These are phyloP conservation scores for Gryon sp. DNA, from an alignment of 1,140 invertebrate species.

Conservation along the genomic window DNA sequence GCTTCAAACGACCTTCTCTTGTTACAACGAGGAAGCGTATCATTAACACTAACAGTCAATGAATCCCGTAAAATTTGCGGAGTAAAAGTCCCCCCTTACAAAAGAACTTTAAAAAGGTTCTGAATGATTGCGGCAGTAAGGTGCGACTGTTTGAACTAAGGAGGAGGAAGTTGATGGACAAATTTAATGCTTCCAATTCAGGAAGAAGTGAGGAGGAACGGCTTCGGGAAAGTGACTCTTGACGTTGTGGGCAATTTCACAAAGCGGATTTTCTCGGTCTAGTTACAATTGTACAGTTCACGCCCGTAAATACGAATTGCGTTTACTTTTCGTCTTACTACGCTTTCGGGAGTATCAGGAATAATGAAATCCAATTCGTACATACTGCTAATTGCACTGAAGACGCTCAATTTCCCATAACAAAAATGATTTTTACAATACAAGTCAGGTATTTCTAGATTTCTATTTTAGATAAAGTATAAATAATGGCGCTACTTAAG, in stretches of 20 bases:
- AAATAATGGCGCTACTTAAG: too few relatives aligned
- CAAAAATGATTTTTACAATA: too few relatives aligned
- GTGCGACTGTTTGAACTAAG: background rate
- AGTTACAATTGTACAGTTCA: conserved; percentile 50
- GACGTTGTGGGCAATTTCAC: conserved; percentile 60
- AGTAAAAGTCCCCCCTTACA: too few relatives aligned
- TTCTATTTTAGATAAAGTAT: too few relatives aligned
- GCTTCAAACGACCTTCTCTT: conserved; percentile 32
- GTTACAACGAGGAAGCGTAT: conserved; percentile 34
- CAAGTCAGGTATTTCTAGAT: too few relatives aligned
- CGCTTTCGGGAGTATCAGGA: conserved; percentile 35
- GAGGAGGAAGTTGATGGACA: background rate
- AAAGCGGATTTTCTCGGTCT: conserved; percentile 62
- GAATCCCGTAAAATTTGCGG: conserved; percentile 23
- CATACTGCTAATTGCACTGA: too few relatives aligned
- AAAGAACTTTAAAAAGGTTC: too few relatives aligned
- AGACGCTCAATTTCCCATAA: too few relatives aligned
- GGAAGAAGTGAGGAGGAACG: conserved; percentile 20
- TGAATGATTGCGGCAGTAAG: too few relatives aligned
- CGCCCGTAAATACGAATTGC: conserved; percentile 24
- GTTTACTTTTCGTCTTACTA: conserved; percentile 52
- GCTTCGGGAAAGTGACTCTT: conserved; percentile 65
- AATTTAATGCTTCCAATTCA: background rate
- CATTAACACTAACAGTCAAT: conserved; percentile 36
- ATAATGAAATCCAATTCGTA: conserved; percentile 14